Conservation (phyloP, 2,113 vertebrate genomes). For the Meles meles region DNA sequence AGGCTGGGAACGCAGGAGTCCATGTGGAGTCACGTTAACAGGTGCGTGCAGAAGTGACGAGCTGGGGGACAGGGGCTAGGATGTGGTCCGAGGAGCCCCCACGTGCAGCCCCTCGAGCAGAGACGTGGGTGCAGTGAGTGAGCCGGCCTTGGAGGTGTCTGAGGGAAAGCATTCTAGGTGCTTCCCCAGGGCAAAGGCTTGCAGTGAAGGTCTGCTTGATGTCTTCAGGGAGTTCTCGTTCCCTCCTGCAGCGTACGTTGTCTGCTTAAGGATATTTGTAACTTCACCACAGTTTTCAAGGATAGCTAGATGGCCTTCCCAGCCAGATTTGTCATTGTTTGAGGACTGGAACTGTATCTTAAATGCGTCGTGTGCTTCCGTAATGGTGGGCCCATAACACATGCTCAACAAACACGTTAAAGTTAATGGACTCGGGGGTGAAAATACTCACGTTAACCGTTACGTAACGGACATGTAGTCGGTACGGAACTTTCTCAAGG, state of each 20-base stretch:
- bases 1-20: fast-evolving
- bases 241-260: background rate
- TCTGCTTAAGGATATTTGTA: background rate
- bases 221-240: background rate
- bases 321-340: background rate
- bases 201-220: background rate
- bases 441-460: background rate
- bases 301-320: background rate
- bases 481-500: background rate
- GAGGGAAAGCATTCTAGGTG: background rate
- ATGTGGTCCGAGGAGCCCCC: background rate
- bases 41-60: no score
- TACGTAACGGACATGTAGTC: background rate
- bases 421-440: background rate
- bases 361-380: background rate
- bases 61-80: fast-evolving
- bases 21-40: fast-evolving
- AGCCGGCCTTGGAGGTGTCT: fast-evolving
- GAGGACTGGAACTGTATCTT: no score
- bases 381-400: background rate
- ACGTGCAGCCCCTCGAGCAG: background rate
- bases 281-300: background rate
- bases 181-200: background rate
- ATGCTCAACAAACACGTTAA: background rate
- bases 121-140: background rate